phyloP scores from a whole-genome alignment of 2,797 vertebrate genomes.

The Lacerta bilineata region DNA sequence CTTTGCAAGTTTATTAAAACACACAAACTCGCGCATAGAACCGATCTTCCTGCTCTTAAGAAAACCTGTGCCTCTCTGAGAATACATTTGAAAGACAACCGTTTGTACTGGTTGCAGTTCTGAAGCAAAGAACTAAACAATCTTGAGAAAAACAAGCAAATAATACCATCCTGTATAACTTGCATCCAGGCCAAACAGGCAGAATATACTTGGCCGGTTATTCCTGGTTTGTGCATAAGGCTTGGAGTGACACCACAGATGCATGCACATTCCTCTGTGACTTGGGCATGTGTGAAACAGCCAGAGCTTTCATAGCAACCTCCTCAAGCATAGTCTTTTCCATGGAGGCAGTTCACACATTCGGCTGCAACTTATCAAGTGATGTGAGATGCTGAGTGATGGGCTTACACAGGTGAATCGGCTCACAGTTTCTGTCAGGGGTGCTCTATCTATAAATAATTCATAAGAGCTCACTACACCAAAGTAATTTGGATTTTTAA shows the following conservation, averaged over 20 bases:
- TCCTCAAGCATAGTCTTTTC: neutral
- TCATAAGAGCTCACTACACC: neutral
- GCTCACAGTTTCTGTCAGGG: neutral
- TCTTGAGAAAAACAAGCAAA: neutral
- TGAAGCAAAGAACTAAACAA: slow-evolving; percentile 2
- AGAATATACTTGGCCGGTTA: neutral
- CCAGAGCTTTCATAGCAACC: neutral
- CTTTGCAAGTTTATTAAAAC: neutral
- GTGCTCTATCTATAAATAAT: neutral
- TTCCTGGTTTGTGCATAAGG: neutral
- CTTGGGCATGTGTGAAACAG: neutral
- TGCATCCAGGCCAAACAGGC: neutral
- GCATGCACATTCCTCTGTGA: neutral
- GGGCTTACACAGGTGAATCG: neutral
- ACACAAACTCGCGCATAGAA: neutral
- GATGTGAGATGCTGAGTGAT: neutral
- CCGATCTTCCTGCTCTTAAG: neutral
- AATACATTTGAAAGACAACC: slow-evolving; percentile 10
- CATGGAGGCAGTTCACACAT: neutral
- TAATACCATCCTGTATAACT: neutral
- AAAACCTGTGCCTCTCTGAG: neutral
- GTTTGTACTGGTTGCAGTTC: neutral
- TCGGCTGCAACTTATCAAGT: neutral
- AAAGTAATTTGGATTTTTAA: neutral
- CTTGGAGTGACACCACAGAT: neutral